phyloP scores from a whole-genome alignment of 35 echinoderm and acorn worm genomes.

The Ophioderma brevispina region DNA sequence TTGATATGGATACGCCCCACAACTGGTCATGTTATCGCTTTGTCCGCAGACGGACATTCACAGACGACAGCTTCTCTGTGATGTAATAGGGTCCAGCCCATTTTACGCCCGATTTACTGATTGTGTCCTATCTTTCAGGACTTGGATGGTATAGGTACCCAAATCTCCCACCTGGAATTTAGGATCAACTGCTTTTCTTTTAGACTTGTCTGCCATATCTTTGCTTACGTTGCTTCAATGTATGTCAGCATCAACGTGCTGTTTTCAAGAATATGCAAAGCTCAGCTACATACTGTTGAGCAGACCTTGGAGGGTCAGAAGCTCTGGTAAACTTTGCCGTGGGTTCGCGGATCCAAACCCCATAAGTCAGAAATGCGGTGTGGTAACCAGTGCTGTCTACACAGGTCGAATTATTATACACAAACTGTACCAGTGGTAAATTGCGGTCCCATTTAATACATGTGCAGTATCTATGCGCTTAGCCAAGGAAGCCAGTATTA shows the following conservation, averaged over 20 bases:
- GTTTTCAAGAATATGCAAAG: constrained; percentile 2
- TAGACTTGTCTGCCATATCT: background rate
- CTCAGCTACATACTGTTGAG: constrained; percentile 20
- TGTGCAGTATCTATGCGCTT: constrained; percentile 8
- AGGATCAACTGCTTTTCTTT: background rate
- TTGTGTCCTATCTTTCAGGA: background rate
- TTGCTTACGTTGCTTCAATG: background rate
- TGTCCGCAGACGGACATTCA: too few species aligned
- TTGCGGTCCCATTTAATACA: constrained; percentile 8
- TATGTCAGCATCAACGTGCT: background rate
- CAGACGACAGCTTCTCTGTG: too few species aligned
- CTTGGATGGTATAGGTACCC: constrained; percentile 23
- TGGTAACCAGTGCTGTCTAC: constrained; percentile 36
- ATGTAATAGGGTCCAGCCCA: constrained; percentile 29
- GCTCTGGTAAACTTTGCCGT: background rate
- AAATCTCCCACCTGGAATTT: background rate
- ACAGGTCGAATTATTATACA: constrained; percentile 24
- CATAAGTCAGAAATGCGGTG: constrained; percentile 31
- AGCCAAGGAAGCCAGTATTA: constrained; percentile 23
- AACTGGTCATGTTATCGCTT: too few species aligned
- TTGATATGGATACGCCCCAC: too few species aligned
- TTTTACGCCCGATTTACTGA: constrained; percentile 5
- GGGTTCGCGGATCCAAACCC: background rate
- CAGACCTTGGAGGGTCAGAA: background rate
- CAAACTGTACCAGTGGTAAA: constrained; percentile 39